phyloP scores from a whole-genome alignment of 2,888 invertebrate species.

The Cephus pulcher region DNA sequence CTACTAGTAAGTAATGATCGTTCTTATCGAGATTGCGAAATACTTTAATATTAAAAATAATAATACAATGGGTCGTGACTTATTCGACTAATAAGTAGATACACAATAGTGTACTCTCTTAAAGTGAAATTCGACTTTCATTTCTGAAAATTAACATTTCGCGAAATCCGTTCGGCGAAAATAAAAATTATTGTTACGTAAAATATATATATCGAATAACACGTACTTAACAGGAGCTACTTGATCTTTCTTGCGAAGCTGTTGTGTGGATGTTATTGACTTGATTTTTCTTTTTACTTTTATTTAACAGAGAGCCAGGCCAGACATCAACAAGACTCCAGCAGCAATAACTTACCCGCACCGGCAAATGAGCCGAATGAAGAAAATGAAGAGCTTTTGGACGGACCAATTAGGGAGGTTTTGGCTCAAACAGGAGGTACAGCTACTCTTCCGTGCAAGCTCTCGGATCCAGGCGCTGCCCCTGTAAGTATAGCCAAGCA shows the following conservation, averaged over 20 bases:
- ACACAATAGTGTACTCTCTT: too few relatives aligned
- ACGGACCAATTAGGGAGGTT: conserved; percentile 61
- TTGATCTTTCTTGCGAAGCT: neutral
- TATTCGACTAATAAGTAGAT: too few relatives aligned
- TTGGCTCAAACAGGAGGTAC: conserved; percentile 68
- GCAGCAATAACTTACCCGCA: conserved; percentile 45
- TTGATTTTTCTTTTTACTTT: neutral
- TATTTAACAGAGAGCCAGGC: conserved; percentile 49
- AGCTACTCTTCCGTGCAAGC: conserved; percentile 68
- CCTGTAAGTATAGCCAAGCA: conserved; percentile 57
- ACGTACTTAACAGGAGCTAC: too few relatives aligned
- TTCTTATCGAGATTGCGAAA: too few relatives aligned
- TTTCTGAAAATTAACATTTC: too few relatives aligned
- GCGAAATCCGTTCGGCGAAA: too few relatives aligned
- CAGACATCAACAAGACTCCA: conserved; percentile 53
- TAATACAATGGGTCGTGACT: too few relatives aligned
- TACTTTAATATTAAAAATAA: too few relatives aligned
- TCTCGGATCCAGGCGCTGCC: conserved; percentile 65
- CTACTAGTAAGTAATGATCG: too few relatives aligned
- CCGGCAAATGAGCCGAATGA: conserved; percentile 34
- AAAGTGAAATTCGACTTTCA: too few relatives aligned
- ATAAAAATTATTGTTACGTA: too few relatives aligned
- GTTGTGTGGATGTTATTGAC: neutral
- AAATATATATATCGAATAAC: too few relatives aligned
- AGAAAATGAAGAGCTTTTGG: conserved; percentile 34